phyloP scores from a whole-genome alignment of 1,140 invertebrate genomes.

The Sarcophaga peregrina region DNA sequence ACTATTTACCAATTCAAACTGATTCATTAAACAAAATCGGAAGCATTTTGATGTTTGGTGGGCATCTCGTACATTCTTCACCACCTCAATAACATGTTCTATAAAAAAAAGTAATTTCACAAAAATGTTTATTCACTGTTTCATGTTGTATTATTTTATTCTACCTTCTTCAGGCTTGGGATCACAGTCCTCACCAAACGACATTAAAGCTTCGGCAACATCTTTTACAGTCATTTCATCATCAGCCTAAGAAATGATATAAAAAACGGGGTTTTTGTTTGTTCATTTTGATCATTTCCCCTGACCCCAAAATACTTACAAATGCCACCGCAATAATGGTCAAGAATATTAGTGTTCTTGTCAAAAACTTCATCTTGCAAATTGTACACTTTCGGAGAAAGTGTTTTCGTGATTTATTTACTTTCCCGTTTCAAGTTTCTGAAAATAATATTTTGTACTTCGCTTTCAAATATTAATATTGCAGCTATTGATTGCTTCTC shows the following conservation, averaged over 20 bases:
- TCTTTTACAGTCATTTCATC: slow-evolving; percentile 46
- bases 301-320: not conserved
- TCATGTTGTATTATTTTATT: slow-evolving; percentile 16
- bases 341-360: not conserved
- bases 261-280: not conserved
- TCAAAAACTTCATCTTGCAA: not conserved
- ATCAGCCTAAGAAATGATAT: not conserved
- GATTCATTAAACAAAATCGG: slow-evolving; percentile 54
- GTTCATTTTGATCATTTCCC: not conserved
- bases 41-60: slow-evolving; percentile 56
- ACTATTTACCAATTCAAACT: slow-evolving; percentile 52
- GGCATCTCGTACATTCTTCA: slow-evolving; percentile 53
- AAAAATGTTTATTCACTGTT: not conserved
- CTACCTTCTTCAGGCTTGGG: slow-evolving; percentile 51
- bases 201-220: slow-evolving; percentile 52
- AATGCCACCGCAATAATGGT: not conserved
- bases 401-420: not conserved
- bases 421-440: not conserved
- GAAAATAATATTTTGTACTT: not conserved
- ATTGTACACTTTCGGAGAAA: slow-evolving; percentile 16
- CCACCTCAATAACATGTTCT: slow-evolving; percentile 53
- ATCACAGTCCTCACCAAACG: slow-evolving; percentile 51
- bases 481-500: not conserved
- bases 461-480: not conserved
- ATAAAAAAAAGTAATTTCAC: not conserved